These are phyloP conservation scores for Holotrichia oblita DNA, from an alignment of 1,140 invertebrate species.

Conservation along the genomic window DNA sequence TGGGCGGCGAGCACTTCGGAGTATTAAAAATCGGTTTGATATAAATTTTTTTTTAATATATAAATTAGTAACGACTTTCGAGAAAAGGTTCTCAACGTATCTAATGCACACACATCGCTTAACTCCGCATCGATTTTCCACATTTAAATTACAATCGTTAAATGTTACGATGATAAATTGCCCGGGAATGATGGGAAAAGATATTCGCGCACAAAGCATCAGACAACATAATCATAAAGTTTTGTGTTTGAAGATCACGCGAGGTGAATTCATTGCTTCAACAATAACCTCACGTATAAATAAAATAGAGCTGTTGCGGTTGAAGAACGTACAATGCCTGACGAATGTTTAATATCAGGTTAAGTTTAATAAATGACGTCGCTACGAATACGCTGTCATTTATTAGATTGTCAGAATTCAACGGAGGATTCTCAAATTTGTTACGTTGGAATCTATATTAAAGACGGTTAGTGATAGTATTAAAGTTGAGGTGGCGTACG, in stretches of 20 bases:
- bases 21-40: neutral
- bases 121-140: neutral
- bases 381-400: neutral
- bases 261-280: neutral
- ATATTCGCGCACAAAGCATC: conserved; percentile 10
- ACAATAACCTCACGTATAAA: neutral
- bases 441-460: neutral
- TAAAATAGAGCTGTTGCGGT: neutral
- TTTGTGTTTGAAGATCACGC: neutral
- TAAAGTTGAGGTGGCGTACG: too few species aligned
- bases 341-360: neutral
- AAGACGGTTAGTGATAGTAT: neutral
- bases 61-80: too few species aligned
- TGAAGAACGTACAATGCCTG: neutral
- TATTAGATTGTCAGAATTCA: neutral
- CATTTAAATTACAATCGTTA: conserved; percentile 18
- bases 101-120: neutral
- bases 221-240: conserved; percentile 13
- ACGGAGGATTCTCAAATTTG: neutral
- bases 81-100: too few species aligned
- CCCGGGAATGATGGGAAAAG: neutral
- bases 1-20: neutral
- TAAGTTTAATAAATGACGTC: neutral
- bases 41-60: neutral
- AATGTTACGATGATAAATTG: conserved; percentile 2